Evolutionary conservation across 2,888 invertebrate genomes (phyloP).

Genomic region (Sipunculus nudus): DNA sequence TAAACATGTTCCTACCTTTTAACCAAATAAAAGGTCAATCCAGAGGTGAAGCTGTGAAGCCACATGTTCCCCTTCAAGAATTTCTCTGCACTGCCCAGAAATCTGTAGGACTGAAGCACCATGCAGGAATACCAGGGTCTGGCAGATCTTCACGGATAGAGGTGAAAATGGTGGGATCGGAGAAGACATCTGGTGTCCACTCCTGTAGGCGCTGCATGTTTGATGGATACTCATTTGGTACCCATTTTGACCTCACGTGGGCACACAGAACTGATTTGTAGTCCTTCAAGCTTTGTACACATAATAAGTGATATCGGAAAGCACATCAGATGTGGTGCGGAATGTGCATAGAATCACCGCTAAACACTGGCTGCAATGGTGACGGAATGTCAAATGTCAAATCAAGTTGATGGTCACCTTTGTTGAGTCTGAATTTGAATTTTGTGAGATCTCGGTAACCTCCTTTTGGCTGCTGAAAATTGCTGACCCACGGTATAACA

Average conservation of each 20-base stretch:
- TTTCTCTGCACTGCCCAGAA: slow-evolving; percentile 90
- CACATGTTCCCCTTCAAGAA: slow-evolving; percentile 89
- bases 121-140: slow-evolving; percentile 89
- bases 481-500: slow-evolving; percentile 97
- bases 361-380: background rate
- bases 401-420: slow-evolving; percentile 94
- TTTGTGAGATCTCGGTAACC: slow-evolving; percentile 90
- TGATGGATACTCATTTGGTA: slow-evolving; percentile 71
- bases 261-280: slow-evolving; percentile 81
- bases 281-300: slow-evolving; percentile 88
- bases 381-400: slow-evolving; percentile 78
- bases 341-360: slow-evolving; percentile 31
- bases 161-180: slow-evolving; percentile 87
- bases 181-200: slow-evolving; percentile 98
- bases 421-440: slow-evolving; percentile 94
- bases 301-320: slow-evolving; percentile 97
- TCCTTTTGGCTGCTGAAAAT: slow-evolving; percentile 85
- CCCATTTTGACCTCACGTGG: slow-evolving; percentile 78
- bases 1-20: slow-evolving; percentile 72
- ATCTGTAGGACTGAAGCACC: slow-evolving; percentile 86
- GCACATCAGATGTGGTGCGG: slow-evolving; percentile 95
- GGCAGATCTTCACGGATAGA: slow-evolving; percentile 95
- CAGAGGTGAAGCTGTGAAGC: slow-evolving; percentile 93
- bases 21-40: slow-evolving; percentile 98
- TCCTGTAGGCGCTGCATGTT: slow-evolving; percentile 87